These are phyloP conservation scores for Erebia epiphron DNA, from an alignment of 2,888 invertebrate species.

Conservation along the genomic window DNA sequence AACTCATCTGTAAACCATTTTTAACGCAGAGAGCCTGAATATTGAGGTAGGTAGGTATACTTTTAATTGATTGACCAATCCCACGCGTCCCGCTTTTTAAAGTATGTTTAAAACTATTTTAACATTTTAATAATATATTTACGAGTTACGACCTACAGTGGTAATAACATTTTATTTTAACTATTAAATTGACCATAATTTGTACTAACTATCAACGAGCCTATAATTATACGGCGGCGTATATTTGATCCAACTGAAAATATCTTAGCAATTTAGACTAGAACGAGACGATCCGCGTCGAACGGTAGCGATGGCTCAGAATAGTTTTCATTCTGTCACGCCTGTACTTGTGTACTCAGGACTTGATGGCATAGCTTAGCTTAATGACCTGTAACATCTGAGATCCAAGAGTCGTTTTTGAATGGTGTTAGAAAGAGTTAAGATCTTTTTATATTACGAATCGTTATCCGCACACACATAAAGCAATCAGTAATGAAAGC, in stretches of 20 bases:
- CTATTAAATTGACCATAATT: conserved; percentile 17
- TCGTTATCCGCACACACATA: conserved; percentile 27
- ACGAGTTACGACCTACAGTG: conserved; percentile 4
- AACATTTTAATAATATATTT: conserved; percentile 20
- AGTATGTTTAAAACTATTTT: conserved; percentile 20
- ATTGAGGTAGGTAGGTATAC: conserved; percentile 15
- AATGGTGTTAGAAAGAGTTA: conserved; percentile 31
- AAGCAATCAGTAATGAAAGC: conserved; percentile 48
- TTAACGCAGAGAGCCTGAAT: conserved; percentile 40
- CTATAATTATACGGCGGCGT: conserved; percentile 16
- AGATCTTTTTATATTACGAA: conserved; percentile 28
- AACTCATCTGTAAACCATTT: conserved; percentile 50
- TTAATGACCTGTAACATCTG: conserved; percentile 22
- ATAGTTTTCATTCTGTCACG: conserved; percentile 59
- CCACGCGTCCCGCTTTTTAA: conserved; percentile 19
- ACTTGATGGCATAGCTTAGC: conserved; percentile 10
- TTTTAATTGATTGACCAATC: conserved; percentile 30
- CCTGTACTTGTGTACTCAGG: conserved; percentile 33
- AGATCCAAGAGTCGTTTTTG: conserved; percentile 48
- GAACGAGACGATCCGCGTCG: conserved; percentile 52
- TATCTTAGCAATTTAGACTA: conserved; percentile 38
- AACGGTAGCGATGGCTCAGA: conserved; percentile 58
- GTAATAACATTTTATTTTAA: conserved; percentile 19
- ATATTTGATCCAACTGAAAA: conserved; percentile 19
- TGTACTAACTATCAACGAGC: conserved; percentile 8